phyloP scores from a whole-genome alignment of 2,113 vertebrate genomes.

The Pseudonaja textilis region DNA sequence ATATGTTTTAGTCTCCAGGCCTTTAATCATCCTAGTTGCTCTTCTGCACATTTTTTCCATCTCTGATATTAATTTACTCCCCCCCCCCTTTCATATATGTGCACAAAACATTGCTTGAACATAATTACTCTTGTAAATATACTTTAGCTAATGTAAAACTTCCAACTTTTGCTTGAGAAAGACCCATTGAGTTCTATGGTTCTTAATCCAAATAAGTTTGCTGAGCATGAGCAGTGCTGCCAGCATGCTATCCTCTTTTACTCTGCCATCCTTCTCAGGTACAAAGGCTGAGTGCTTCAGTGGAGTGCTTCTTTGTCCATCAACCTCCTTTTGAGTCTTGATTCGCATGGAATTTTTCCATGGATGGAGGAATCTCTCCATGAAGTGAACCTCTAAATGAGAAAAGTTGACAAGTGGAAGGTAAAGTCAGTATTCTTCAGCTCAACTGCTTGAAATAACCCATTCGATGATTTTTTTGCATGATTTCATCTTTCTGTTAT shows the following conservation, averaged over 20 bases:
- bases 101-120: neutral
- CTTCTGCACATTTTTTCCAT: neutral
- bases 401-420: neutral
- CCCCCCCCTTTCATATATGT: neutral
- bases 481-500: neutral
- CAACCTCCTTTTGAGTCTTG: neutral
- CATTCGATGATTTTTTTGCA: neutral
- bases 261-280: neutral
- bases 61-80: neutral
- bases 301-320: neutral
- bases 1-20: neutral
- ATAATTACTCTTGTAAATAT: neutral
- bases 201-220: neutral
- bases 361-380: neutral
- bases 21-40: neutral
- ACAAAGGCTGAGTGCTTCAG: neutral
- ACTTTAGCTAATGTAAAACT: neutral
- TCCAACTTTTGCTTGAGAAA: neutral
- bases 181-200: neutral
- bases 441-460: neutral
- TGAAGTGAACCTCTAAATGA: neutral
- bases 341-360: neutral
- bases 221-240: neutral
- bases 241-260: neutral
- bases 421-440: neutral